These are phyloP conservation scores for Bilobella aurantiaca DNA, from an alignment of 1,140 invertebrate genomes.

Conservation along the genomic window DNA sequence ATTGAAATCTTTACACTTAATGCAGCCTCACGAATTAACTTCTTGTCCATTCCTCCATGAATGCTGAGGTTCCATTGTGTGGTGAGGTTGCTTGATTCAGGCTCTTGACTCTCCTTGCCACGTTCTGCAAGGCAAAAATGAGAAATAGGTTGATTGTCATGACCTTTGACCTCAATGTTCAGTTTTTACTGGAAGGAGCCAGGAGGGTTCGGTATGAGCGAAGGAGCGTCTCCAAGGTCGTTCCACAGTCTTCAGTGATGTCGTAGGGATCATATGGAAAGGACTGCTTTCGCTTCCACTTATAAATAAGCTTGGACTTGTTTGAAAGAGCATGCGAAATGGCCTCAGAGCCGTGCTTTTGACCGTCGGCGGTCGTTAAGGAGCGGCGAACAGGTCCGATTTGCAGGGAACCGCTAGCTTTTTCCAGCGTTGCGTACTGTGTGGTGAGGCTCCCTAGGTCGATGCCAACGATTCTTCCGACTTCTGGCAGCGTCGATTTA, in stretches of 20 bases:
- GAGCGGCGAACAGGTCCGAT: neutral
- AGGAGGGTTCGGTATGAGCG: neutral
- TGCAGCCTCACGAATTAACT: constrained; percentile 34
- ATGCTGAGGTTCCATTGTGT: constrained; percentile 13
- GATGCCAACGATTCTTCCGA: constrained; percentile 17
- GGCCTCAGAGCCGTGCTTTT: neutral
- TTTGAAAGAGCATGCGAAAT: neutral
- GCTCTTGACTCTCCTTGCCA: neutral
- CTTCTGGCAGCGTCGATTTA: neutral
- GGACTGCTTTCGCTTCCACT: neutral
- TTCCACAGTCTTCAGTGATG: neutral
- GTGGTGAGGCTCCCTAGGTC: constrained; percentile 25
- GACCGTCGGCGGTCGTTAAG: neutral
- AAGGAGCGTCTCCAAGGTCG: neutral
- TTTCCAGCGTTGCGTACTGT: neutral
- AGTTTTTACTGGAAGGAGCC: too few species aligned
- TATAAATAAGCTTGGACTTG: constrained; percentile 12
- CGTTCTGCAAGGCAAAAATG: too few species aligned
- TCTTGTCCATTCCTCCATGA: constrained; percentile 11
- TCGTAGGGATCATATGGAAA: constrained; percentile 1
- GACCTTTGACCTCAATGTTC: too few species aligned
- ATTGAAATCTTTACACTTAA: constrained; percentile 23
- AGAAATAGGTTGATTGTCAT: too few species aligned
- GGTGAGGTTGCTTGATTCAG: neutral
- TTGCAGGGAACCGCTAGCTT: neutral